These are phyloP conservation scores for Neolamprologus cancellatus DNA, from an alignment of 2,113 vertebrate species.

Conservation along the genomic window DNA sequence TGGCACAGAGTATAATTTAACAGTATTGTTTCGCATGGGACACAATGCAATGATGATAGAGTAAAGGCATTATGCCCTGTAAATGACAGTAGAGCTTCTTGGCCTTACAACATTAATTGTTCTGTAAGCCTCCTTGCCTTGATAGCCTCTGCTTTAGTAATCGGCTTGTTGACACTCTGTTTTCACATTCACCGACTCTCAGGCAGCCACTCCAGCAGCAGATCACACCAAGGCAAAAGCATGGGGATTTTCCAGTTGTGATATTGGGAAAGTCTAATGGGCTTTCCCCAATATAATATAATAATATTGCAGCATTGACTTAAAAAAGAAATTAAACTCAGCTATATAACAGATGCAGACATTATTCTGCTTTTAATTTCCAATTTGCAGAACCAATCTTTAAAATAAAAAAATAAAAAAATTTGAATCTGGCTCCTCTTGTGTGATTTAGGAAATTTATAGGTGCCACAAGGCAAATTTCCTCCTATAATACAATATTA, in stretches of 20 bases:
- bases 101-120: constrained; percentile 41
- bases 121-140: constrained; percentile 50
- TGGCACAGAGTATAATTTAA: constrained; percentile 40
- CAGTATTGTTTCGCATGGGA: constrained; percentile 48
- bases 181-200: background rate
- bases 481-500: background rate
- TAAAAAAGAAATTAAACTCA: background rate
- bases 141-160: constrained; percentile 33
- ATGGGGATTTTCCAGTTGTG: background rate
- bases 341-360: background rate
- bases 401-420: background rate
- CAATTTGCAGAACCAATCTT: background rate
- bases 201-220: background rate
- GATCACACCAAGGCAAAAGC: background rate
- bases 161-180: background rate
- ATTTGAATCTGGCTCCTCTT: background rate
- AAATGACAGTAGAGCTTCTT: constrained; percentile 19
- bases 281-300: background rate
- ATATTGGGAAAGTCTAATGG: background rate
- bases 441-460: background rate
- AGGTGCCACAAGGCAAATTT: background rate
- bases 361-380: background rate
- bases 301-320: background rate
- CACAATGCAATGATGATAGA: constrained; percentile 55
- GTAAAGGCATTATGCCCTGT: constrained; percentile 18